Conservation (phyloP, 1,140 invertebrate genomes). For the Manduca sexta region DNA sequence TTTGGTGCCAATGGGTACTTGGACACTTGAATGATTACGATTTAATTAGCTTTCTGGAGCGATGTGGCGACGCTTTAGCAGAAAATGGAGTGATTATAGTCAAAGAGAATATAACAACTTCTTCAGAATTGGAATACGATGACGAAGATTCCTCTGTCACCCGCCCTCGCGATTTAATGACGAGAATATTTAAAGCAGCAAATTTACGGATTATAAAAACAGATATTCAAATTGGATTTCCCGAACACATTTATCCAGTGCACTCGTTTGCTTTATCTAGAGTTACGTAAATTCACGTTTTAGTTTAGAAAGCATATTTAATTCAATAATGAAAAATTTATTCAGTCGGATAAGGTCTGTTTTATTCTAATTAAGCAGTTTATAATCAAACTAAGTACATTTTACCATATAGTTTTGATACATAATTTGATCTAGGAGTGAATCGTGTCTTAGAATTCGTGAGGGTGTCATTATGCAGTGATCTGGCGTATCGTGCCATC, state of each 20-base stretch:
- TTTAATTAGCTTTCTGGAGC: constrained; percentile 88
- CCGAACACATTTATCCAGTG: constrained; percentile 91
- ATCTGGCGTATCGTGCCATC: constrained; percentile 32
- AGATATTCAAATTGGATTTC: constrained; percentile 90
- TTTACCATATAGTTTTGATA: constrained; percentile 22
- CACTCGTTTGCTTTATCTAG: constrained; percentile 89
- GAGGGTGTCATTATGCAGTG: constrained; percentile 47
- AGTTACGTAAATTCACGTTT: no score
- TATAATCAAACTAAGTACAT: constrained; percentile 14
- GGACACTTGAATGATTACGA: constrained; percentile 93
- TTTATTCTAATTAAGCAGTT: neutral
- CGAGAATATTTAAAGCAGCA: constrained; percentile 80
- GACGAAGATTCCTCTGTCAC: constrained; percentile 94
- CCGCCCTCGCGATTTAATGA: constrained; percentile 76
- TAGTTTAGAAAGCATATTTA: no score
- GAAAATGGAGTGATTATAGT: constrained; percentile 88
- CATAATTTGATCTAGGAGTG: constrained; percentile 42
- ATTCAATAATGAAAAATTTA: no score
- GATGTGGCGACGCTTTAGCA: constrained; percentile 80
- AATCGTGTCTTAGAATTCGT: constrained; percentile 55
- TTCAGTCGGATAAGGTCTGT: neutral
- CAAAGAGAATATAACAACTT: constrained; percentile 94
- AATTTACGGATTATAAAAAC: constrained; percentile 82
- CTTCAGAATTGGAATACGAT: constrained; percentile 84
- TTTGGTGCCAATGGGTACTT: constrained; percentile 99